Conservation (phyloP, 64 coral and sea anemone genomes). For the Pocillopora verrucosa region DNA sequence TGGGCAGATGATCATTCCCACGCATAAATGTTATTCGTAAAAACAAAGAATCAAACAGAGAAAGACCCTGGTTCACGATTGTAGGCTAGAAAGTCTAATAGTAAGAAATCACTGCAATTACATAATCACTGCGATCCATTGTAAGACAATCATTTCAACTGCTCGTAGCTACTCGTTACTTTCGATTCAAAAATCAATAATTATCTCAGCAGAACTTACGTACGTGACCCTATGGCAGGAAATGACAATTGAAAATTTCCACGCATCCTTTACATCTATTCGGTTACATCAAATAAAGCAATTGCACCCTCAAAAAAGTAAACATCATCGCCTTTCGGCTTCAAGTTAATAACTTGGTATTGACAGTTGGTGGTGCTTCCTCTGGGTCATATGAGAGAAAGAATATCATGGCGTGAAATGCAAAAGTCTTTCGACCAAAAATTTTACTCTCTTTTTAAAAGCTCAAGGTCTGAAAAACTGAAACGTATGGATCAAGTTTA, state of each 20-base stretch:
- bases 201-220: neutral
- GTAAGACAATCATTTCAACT: neutral
- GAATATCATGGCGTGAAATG: neutral
- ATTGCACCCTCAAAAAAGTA: neutral
- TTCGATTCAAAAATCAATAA: neutral
- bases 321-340: constrained; percentile 1
- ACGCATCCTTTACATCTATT: neutral
- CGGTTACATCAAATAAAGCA: neutral
- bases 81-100: too few relatives aligned
- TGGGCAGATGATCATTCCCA: neutral
- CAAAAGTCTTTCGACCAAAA: too few relatives aligned
- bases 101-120: too few relatives aligned
- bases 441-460: too few relatives aligned
- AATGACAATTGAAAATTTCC: neutral
- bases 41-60: neutral
- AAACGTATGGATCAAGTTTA: too few relatives aligned
- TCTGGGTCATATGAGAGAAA: neutral
- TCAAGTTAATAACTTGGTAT: neutral
- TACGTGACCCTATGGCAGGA: neutral
- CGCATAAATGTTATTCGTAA: neutral
- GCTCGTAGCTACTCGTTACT: neutral
- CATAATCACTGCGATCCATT: neutral
- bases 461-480: too few relatives aligned
- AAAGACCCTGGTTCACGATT: too few relatives aligned
- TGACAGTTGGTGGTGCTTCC: neutral